Conservation (phyloP, 2,888 invertebrate genomes). For the Parnassius smintheus region DNA sequence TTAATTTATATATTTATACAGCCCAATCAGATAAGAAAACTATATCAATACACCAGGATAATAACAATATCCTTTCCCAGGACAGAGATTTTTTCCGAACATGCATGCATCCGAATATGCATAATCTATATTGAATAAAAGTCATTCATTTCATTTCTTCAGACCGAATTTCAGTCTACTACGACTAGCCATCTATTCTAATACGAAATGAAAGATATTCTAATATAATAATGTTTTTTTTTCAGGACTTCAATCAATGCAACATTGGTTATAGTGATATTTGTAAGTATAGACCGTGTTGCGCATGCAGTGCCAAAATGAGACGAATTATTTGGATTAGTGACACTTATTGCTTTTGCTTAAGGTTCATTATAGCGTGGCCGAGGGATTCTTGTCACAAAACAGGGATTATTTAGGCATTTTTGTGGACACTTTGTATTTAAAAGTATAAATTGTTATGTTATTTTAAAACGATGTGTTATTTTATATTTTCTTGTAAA, state of each 20-base stretch:
- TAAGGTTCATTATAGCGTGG: conserved; percentile 13
- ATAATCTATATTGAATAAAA: too few relatives aligned
- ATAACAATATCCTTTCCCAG: too few relatives aligned
- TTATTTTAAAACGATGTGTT: neutral
- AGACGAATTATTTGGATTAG: conserved; percentile 21
- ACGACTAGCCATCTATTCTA: too few relatives aligned
- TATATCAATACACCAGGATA: too few relatives aligned
- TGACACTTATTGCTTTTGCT: conserved; percentile 18
- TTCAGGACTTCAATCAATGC: conserved; percentile 12
- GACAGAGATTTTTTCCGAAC: too few relatives aligned
- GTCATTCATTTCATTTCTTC: too few relatives aligned
- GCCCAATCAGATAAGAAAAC: too few relatives aligned
- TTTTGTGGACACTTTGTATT: conserved; percentile 10
- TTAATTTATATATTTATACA: too few relatives aligned
- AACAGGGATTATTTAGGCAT: conserved; percentile 25
- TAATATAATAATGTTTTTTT: conserved; percentile 5
- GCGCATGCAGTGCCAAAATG: conserved; percentile 24
- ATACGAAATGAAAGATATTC: too few relatives aligned
- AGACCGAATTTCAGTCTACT: too few relatives aligned
- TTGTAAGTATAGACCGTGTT: conserved; percentile 13
- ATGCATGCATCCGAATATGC: too few relatives aligned
- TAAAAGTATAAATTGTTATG: conserved; percentile 9
- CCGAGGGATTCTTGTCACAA: conserved; percentile 10
- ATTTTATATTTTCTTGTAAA: conserved; percentile 21
- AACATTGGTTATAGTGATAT: conserved; percentile 20